phyloP scores from a whole-genome alignment of 2,797 vertebrate genomes.

The Antrozous pallidus region DNA sequence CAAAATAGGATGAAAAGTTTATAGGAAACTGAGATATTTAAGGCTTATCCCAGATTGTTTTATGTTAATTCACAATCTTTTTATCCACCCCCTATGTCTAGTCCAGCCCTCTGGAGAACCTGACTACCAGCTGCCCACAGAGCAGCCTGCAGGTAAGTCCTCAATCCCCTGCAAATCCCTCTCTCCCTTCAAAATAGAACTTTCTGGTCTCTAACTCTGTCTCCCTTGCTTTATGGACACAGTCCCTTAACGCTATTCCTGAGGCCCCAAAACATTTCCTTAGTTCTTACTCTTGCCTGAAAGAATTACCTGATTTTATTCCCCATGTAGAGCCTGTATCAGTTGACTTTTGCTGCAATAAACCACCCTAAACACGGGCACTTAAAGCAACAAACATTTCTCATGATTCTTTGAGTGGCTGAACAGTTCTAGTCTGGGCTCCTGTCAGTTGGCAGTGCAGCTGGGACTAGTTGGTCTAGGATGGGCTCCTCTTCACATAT shows the following conservation, averaged over 20 bases:
- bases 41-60: neutral
- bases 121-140: conserved; percentile 51
- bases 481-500: neutral
- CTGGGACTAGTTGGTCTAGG: neutral
- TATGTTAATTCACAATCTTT: neutral
- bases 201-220: neutral
- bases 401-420: neutral
- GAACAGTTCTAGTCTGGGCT: neutral
- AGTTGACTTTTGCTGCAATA: neutral
- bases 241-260: neutral
- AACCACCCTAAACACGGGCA: neutral
- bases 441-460: neutral
- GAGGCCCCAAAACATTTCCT: neutral
- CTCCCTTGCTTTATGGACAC: neutral
- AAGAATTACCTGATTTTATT: neutral
- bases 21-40: neutral
- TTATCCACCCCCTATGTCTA: conserved; percentile 20
- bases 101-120: conserved; percentile 58
- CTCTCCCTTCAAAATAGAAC: neutral
- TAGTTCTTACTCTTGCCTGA: neutral
- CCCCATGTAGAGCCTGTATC: neutral
- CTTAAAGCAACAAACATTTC: neutral
- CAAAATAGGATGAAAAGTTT: conserved; percentile 7
- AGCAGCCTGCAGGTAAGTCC: conserved; percentile 55
- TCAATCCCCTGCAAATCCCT: neutral